Conservation (phyloP, 2,888 invertebrate species). For the Drosophila demipolita region DNA sequence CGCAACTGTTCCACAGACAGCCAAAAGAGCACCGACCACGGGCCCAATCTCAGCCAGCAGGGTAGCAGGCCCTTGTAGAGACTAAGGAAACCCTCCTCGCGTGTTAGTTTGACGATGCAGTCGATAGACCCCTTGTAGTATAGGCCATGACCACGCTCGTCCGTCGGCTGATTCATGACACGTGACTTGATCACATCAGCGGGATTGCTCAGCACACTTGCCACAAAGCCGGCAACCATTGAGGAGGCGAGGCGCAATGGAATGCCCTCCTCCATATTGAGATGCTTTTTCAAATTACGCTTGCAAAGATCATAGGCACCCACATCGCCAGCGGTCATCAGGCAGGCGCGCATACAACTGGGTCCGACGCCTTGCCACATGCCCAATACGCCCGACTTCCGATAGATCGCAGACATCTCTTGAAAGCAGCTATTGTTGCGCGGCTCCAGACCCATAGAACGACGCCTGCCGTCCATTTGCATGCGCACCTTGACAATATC, state of each 20-base stretch:
- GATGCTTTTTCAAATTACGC: constrained; percentile 38
- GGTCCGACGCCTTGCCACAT: constrained; percentile 52
- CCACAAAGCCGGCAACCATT: constrained; percentile 53
- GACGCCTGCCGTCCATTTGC: constrained; percentile 56
- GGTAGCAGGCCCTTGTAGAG: constrained; percentile 96
- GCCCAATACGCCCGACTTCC: constrained; percentile 16
- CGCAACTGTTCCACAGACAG: constrained; percentile 93
- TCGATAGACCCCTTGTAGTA: constrained; percentile 93
- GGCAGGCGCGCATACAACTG: constrained; percentile 59
- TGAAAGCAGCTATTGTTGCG: constrained; percentile 29
- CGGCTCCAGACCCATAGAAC: constrained; percentile 28
- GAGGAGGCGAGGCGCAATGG: constrained; percentile 43
- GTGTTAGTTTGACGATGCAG: constrained; percentile 92
- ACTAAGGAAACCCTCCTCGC: constrained; percentile 91
- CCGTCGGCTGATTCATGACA: constrained; percentile 54
- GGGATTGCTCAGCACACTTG: constrained; percentile 58
- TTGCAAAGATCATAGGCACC: constrained; percentile 61
- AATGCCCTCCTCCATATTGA: constrained; percentile 41
- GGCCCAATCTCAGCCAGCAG: constrained; percentile 95
- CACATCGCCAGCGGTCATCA: constrained; percentile 63
- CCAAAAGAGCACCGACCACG: constrained; percentile 97
- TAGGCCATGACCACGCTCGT: constrained; percentile 86
- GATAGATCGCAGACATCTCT: constrained; percentile 21
- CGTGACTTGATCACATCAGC: constrained; percentile 64
- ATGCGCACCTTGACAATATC: constrained; percentile 58